phyloP scores from a whole-genome alignment of 2,888 invertebrate genomes.

The Parnassius smintheus region DNA sequence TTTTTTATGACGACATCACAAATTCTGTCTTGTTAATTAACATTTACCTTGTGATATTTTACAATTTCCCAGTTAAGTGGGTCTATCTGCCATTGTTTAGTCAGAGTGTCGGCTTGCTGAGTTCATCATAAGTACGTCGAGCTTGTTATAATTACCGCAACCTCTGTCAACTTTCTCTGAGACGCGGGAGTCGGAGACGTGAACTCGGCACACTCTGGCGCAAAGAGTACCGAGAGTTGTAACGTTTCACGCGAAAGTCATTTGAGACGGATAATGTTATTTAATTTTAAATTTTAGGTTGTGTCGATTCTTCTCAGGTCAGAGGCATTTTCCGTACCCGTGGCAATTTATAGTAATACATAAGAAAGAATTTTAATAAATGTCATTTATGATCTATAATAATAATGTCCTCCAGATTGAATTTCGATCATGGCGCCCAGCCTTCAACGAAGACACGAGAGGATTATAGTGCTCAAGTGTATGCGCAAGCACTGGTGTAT shows the following conservation, averaged over 20 bases:
- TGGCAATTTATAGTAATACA: too few species aligned
- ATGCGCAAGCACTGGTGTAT: too few species aligned
- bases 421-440: too few species aligned
- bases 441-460: too few species aligned
- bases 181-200: constrained; percentile 47
- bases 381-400: too few species aligned
- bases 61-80: constrained; percentile 6
- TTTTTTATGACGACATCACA: too few species aligned
- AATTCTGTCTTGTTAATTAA: neutral
- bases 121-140: constrained; percentile 17
- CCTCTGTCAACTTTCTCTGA: constrained; percentile 59
- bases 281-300: neutral
- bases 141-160: constrained; percentile 54
- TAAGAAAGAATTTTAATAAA: too few species aligned
- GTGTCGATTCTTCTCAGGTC: too few species aligned
- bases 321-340: too few species aligned
- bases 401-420: too few species aligned
- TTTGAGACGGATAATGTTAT: neutral
- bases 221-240: constrained; percentile 38
- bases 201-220: constrained; percentile 39
- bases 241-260: constrained; percentile 35
- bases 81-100: constrained; percentile 13
- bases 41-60: neutral
- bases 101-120: constrained; percentile 27
- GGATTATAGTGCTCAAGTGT: too few species aligned